These are phyloP conservation scores for Cataglyphis hispanica DNA, from an alignment of 1,140 invertebrate genomes.

Conservation along the genomic window DNA sequence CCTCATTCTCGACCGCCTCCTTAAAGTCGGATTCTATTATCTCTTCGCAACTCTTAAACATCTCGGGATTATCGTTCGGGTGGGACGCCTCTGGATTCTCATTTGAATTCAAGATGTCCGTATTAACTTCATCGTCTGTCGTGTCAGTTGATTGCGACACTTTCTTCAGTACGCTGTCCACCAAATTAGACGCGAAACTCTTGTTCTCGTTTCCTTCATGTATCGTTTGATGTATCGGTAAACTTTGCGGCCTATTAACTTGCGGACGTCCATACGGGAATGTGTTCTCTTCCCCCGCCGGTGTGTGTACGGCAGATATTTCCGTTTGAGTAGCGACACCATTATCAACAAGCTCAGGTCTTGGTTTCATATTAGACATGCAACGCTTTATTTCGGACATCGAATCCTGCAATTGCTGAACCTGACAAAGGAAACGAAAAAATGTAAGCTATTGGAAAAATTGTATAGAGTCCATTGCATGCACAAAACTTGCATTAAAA, in stretches of 20 bases:
- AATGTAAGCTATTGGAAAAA: not conserved
- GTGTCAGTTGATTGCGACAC: slow-evolving; percentile 83
- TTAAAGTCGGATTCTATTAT: slow-evolving; percentile 80
- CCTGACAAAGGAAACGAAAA: slow-evolving; percentile 83
- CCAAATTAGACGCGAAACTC: slow-evolving; percentile 76
- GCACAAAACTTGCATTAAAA: not conserved
- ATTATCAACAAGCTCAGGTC: slow-evolving; percentile 83
- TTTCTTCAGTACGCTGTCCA: slow-evolving; percentile 81
- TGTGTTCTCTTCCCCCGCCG: slow-evolving; percentile 85
- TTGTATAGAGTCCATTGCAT: not conserved
- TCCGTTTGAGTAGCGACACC: slow-evolving; percentile 92
- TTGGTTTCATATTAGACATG: slow-evolving; percentile 88
- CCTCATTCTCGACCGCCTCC: slow-evolving; percentile 71
- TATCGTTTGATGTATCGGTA: slow-evolving; percentile 83
- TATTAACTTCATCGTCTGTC: slow-evolving; percentile 84
- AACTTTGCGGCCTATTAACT: slow-evolving; percentile 79
- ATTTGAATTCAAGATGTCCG: slow-evolving; percentile 84
- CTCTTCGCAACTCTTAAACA: slow-evolving; percentile 83
- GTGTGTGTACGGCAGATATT: slow-evolving; percentile 91
- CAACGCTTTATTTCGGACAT: slow-evolving; percentile 92
- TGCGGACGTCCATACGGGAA: slow-evolving; percentile 80
- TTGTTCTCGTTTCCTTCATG: slow-evolving; percentile 83
- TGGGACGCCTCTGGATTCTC: slow-evolving; percentile 79
- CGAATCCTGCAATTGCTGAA: slow-evolving; percentile 91
- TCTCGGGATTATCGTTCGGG: slow-evolving; percentile 79